phyloP scores from a whole-genome alignment of 2,113 vertebrate genomes.

The Falco punctatus region DNA sequence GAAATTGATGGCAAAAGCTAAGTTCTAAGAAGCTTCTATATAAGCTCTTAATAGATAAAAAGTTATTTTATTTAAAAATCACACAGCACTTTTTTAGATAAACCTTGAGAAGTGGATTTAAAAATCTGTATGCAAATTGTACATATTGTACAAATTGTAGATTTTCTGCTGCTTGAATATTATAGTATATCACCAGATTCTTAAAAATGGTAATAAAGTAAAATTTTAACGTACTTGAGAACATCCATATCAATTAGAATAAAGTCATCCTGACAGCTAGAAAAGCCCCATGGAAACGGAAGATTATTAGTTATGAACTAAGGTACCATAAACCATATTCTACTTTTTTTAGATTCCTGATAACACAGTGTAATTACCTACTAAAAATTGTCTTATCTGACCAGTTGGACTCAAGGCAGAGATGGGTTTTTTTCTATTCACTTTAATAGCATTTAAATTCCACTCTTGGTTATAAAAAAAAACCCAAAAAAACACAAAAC shows the following conservation, averaged over 20 bases:
- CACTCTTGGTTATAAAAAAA: not conserved
- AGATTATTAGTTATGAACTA: not conserved
- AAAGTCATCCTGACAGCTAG: not conserved
- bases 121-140: not conserved
- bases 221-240: not conserved
- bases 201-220: not conserved
- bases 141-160: not conserved
- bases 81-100: not conserved
- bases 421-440: not conserved
- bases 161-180: not conserved
- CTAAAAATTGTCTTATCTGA: not conserved
- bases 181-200: not conserved
- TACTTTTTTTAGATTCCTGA: not conserved
- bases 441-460: not conserved
- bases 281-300: not conserved
- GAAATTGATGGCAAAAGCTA: not conserved
- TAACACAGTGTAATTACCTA: not conserved
- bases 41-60: not conserved
- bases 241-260: not conserved
- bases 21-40: not conserved
- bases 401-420: not conserved
- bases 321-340: not conserved
- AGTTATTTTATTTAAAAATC: not conserved
- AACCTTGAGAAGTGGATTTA: not conserved
- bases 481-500: not conserved